Evolutionary conservation across 2,113 vertebrate species (phyloP), one percentile per base, ranked within the genome.

Genomic region (Taxidea taxus): DNA sequence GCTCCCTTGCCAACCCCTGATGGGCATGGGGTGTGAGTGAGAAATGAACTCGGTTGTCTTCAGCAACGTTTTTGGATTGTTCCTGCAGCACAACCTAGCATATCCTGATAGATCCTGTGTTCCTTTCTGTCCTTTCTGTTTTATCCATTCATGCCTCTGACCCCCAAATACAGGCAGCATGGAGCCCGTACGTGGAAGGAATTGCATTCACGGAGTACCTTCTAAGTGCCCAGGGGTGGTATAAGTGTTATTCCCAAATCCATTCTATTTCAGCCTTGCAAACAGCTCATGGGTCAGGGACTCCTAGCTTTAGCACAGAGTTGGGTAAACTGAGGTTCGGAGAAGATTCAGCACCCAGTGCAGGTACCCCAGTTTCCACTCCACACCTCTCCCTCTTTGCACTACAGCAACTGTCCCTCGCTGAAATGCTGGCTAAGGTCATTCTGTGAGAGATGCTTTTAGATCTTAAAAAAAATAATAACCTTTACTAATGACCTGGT

Each of bases 401-500:
- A 7, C 60, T 4, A 0, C 9, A 29, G 68, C 54, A n/a, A 78
- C 58, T 6, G n/a, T 64, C n/a, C 75, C 34, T 84, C 10, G 4
- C 49, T 25, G 58, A 85, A 77, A 88, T 54, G 49, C 51, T 27
- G 29, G 83, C 58, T 96, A 85, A 96, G 97, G 97, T 98, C 95
- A 97, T 92, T 87, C 96, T 92, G 81, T 77, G 44, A 96, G 97
- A 92, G 82, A 94, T 31, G 91, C 4, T 84, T 96, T 92, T 72
- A 58, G 80, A 96, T 95, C 87, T 87, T 92, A 86, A 90, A 94
- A 94, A 90, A 91, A 88, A 90, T 27, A 87, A 91, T 97, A 97
- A 97, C 97, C 98, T 98, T 98, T 97, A 87, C 97, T 98, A 98
- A 98, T 98, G 97, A 97, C 92, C 97, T 97, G 97, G 97, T 98